phyloP scores from a whole-genome alignment of 2,797 vertebrate species.

The Hirundo rustica region DNA sequence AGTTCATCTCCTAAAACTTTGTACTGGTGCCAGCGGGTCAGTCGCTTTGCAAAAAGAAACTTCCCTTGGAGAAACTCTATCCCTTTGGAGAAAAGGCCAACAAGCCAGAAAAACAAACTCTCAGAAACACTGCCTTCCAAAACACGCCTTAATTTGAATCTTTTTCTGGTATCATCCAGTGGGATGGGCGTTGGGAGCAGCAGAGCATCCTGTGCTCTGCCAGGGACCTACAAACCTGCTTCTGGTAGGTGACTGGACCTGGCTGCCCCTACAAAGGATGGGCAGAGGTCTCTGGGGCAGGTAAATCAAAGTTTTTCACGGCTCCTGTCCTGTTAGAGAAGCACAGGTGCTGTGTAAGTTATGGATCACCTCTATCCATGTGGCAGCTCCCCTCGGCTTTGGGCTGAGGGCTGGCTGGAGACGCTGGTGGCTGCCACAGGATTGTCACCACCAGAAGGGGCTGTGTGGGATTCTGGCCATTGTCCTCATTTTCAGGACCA shows the following conservation, averaged over 20 bases:
- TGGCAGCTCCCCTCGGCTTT: background rate
- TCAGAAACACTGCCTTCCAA: constrained; percentile 44
- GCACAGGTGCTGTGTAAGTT: too few species aligned
- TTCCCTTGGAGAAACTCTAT: constrained; percentile 67
- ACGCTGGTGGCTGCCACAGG: background rate
- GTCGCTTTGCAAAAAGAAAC: constrained; percentile 60
- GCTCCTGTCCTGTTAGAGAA: background rate
- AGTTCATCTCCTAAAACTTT: constrained; percentile 71
- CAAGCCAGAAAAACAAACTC: constrained; percentile 64
- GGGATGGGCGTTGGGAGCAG: background rate
- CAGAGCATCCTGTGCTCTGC: background rate
- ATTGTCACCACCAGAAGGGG: too few species aligned
- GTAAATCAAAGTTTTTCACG: background rate
- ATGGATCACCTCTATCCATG: fast-evolving
- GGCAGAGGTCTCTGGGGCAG: background rate
- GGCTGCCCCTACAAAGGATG: background rate
- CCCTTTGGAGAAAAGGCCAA: constrained; percentile 64
- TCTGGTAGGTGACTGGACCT: background rate
- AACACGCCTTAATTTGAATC: background rate
- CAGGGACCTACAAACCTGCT: constrained; percentile 5
- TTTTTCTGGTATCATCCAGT: constrained; percentile 11
- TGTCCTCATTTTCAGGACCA: background rate
- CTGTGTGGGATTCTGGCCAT: background rate
- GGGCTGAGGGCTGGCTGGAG: background rate
- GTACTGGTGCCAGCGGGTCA: constrained; percentile 53